Evolutionary conservation across 1,140 invertebrate species (phyloP).

Genomic region (Drosophila truncata): DNA sequence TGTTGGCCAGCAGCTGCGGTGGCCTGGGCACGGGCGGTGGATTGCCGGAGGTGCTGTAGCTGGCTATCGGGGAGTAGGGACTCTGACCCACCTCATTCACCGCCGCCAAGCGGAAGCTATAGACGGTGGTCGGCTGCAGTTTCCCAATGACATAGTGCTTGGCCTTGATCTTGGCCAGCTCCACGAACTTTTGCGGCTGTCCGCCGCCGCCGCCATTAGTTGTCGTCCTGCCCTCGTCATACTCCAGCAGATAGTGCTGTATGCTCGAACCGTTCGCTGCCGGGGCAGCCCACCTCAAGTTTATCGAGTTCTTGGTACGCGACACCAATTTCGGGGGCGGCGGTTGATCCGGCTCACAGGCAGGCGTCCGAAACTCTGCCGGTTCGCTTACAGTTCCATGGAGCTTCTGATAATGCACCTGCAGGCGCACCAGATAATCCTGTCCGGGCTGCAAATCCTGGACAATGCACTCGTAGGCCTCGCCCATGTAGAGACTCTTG

Average conservation of each 20-base stretch:
- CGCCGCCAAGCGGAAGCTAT: constrained; percentile 92
- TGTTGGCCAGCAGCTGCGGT: constrained; percentile 88
- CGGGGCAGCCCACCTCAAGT: constrained; percentile 89
- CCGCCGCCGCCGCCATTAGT: constrained; percentile 59
- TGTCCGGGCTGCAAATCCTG: constrained; percentile 93
- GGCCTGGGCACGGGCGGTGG: constrained; percentile 89
- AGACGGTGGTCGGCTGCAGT: constrained; percentile 90
- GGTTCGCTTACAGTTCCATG: constrained; percentile 87
- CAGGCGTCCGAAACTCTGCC: constrained; percentile 88
- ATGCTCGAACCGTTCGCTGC: constrained; percentile 93
- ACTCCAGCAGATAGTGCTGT: constrained; percentile 91
- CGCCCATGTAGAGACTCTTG: constrained; percentile 92
- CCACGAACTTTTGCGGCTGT: constrained; percentile 88
- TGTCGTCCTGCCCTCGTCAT: constrained; percentile 88
- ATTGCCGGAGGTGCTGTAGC: constrained; percentile 89
- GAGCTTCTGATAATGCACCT: constrained; percentile 87
- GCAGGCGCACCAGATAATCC: constrained; percentile 91
- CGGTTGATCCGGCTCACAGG: constrained; percentile 89
- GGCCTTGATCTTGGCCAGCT: constrained; percentile 89
- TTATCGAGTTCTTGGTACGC: constrained; percentile 88
- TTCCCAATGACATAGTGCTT: constrained; percentile 91
- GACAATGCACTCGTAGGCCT: constrained; percentile 90
- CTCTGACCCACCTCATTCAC: constrained; percentile 93
- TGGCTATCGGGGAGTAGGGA: constrained; percentile 89
- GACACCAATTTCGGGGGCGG: constrained; percentile 87